A percentile compares a stretch with the other conserved stretches of the same genome.
Evolutionary conservation across 2,888 invertebrate species (phyloP).

Genomic region (Copidosoma aretas): DNA sequence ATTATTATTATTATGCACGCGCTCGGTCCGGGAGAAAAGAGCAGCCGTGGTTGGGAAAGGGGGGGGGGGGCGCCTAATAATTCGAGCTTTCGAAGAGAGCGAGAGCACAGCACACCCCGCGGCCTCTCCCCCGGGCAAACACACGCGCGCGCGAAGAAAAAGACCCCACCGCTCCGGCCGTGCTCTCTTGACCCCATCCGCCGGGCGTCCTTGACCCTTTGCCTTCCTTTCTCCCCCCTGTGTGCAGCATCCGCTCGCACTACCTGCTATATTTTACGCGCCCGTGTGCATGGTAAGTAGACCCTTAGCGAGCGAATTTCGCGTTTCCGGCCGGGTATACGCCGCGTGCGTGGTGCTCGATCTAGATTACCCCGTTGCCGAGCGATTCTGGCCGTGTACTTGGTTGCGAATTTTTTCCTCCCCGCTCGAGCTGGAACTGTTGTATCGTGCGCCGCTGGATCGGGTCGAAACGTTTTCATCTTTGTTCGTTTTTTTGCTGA

Average conservation of each 20-base stretch:
- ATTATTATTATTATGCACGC: no score
- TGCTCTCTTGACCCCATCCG: constrained; percentile 39
- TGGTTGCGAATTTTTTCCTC: not conserved
- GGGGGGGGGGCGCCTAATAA: not conserved
- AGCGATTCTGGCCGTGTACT: not conserved
- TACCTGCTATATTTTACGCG: not conserved
- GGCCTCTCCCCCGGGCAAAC: not conserved
- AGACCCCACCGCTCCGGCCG: constrained; percentile 5
- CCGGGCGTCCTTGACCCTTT: constrained; percentile 38
- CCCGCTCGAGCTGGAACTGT: not conserved
- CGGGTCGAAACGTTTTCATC: no score
- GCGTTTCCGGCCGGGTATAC: not conserved
- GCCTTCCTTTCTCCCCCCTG: constrained; percentile 9
- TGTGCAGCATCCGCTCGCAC: not conserved
- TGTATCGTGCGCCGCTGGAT: not conserved
- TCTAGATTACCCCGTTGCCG: not conserved
- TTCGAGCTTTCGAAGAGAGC: not conserved
- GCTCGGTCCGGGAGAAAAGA: no score
- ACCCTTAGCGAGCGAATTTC: not conserved
- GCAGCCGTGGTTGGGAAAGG: not conserved
- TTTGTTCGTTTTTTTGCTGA: no score
- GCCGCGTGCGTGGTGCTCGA: not conserved
- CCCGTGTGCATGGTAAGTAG: no score
- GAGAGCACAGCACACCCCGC: not conserved
- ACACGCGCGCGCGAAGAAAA: no score